These are phyloP conservation scores for Coreius guichenoti DNA, from an alignment of 2,797 vertebrate species.

Conservation along the genomic window DNA sequence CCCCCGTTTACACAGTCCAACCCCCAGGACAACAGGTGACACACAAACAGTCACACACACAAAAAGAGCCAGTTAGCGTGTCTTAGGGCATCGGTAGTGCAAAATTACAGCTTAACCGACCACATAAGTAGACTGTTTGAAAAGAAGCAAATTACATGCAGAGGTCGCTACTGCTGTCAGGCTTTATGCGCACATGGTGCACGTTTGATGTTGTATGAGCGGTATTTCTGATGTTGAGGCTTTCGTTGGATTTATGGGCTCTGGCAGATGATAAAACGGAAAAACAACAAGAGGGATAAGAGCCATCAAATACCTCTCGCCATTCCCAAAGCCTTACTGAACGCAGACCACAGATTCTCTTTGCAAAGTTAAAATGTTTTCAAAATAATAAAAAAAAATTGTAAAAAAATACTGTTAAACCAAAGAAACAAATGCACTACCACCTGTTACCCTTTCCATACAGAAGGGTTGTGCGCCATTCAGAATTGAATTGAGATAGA, in stretches of 20 bases:
- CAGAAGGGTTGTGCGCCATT: neutral
- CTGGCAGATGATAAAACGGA: constrained; percentile 44
- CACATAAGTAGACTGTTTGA: constrained; percentile 36
- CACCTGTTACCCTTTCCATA: neutral
- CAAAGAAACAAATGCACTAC: neutral
- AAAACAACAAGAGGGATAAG: constrained; percentile 35
- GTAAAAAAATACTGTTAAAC: neutral
- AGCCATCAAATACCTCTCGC: constrained; percentile 40
- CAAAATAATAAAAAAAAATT: neutral
- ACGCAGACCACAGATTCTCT: neutral
- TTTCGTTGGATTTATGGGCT: constrained; percentile 38
- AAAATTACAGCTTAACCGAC: constrained; percentile 24
- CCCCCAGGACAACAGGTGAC: constrained; percentile 42
- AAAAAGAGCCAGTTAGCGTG: neutral
- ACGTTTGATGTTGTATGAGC: constrained; percentile 39
- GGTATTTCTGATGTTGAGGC: constrained; percentile 45
- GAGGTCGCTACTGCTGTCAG: constrained; percentile 10
- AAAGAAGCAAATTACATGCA: constrained; percentile 37
- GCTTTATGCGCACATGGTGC: constrained; percentile 33
- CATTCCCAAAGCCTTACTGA: constrained; percentile 22
- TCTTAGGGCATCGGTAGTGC: constrained; percentile 1
- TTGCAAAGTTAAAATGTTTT: neutral
- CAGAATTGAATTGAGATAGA: neutral
- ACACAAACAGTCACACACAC: neutral
- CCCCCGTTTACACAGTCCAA: neutral